Conservation (phyloP, 2,113 vertebrate genomes). For the Muscicapa adusta region DNA sequence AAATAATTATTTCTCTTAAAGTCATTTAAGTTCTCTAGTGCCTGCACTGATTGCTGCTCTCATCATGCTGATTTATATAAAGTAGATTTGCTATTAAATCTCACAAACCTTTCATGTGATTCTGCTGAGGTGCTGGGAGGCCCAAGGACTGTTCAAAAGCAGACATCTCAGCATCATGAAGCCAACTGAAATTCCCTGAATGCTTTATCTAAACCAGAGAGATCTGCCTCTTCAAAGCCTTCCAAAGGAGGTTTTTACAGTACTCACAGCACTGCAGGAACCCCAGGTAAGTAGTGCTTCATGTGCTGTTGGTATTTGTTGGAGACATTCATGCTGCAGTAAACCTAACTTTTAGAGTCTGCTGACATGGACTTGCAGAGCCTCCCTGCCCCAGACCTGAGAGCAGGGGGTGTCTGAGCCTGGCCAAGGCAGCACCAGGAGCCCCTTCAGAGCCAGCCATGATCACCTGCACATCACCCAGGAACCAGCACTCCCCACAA, state of each 20-base stretch:
- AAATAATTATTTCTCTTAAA: background rate
- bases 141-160: background rate
- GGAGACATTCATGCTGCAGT: background rate
- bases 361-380: background rate
- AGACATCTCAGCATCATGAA: background rate
- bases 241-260: background rate
- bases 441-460: background rate
- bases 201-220: background rate
- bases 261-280: background rate
- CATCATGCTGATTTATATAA: background rate
- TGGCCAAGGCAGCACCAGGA: background rate
- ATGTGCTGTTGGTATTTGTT: background rate
- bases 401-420: background rate
- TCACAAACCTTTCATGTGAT: background rate
- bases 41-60: background rate
- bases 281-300: background rate
- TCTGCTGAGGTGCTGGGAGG: background rate
- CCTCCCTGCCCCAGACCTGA: background rate
- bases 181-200: background rate
- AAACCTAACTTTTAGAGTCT: background rate
- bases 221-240: background rate
- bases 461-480: accelerated
- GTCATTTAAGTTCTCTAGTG: background rate
- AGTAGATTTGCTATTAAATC: background rate
- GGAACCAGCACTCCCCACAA: background rate